These are phyloP conservation scores for Phylloscopus collybita DNA, from an alignment of 2,797 vertebrate genomes.

Conservation along the genomic window DNA sequence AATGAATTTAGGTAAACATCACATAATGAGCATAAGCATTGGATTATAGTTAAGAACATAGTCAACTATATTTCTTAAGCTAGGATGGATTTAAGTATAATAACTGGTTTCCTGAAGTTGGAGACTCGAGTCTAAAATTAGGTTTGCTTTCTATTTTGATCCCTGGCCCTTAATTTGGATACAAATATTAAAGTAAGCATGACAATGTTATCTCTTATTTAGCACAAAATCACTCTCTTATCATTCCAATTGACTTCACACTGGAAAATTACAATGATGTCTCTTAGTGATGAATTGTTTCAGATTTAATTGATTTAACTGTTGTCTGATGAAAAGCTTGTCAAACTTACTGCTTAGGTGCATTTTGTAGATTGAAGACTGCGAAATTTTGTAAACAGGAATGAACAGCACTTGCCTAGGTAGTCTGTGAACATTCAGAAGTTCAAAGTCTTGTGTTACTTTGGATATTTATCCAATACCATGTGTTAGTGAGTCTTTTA, in stretches of 20 bases:
- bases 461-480: neutral
- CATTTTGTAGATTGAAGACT: neutral
- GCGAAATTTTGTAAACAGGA: neutral
- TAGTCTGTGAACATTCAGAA: neutral
- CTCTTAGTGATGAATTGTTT: conserved; percentile 10
- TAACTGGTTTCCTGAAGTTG: neutral
- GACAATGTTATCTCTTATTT: conserved; percentile 29
- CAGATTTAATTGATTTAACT: conserved; percentile 42
- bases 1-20: neutral
- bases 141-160: neutral
- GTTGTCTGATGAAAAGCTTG: conserved; percentile 20
- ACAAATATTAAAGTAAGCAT: conserved; percentile 36
- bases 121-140: neutral
- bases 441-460: neutral
- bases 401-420: neutral
- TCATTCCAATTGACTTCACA: conserved; percentile 41
- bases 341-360: neutral
- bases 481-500: neutral
- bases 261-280: conserved; percentile 13
- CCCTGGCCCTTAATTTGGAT: conserved; percentile 51
- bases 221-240: conserved; percentile 31
- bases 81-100: neutral
- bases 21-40: neutral
- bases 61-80: neutral
- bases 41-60: neutral